Percentiles rank a stretch among this genome's conserved stretches.
These are phyloP conservation scores for Hypothenemus hampei DNA, from an alignment of 1,140 invertebrate species.

Conservation along the genomic window DNA sequence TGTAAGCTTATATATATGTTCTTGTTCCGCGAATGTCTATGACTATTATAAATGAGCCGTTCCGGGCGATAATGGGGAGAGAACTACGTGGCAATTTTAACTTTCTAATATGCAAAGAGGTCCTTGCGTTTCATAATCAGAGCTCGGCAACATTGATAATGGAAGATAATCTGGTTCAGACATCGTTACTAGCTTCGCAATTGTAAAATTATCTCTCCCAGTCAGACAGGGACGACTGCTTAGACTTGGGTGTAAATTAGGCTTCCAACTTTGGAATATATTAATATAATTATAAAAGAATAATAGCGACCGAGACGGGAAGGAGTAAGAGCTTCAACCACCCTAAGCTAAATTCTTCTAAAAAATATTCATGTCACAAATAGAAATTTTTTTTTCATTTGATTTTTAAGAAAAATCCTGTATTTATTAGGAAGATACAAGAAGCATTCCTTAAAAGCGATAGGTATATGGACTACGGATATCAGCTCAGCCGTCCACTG, in stretches of 20 bases:
- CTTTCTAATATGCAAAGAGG: slow-evolving; percentile 18
- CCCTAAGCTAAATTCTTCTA: no score
- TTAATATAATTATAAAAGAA: slow-evolving; percentile 21
- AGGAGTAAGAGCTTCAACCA: slow-evolving; percentile 11
- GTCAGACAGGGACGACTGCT: slow-evolving; percentile 13
- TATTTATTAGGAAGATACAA: no score
- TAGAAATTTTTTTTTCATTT: no score
- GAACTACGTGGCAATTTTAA: slow-evolving; percentile 16
- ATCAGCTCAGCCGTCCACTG: no score
- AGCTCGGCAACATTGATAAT: slow-evolving; percentile 13
- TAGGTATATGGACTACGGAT: no score
- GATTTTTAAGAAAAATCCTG: no score
- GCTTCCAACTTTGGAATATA: slow-evolving; percentile 16
- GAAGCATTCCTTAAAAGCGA: no score
- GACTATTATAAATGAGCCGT: slow-evolving; percentile 3
- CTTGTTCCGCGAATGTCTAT: slow-evolving; percentile 2
- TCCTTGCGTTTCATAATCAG: slow-evolving; percentile 10
- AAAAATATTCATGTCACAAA: no score
- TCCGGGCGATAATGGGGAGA: slow-evolving; percentile 12
- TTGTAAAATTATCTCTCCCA: slow-evolving; percentile 19
- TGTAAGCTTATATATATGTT: neutral
- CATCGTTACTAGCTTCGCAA: slow-evolving; percentile 13
- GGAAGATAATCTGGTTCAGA: slow-evolving; percentile 22
- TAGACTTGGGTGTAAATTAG: slow-evolving; percentile 13
- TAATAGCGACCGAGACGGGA: slow-evolving; percentile 2